Conservation (phyloP, 2,888 invertebrate species). For the Rhabditoides inermis region DNA sequence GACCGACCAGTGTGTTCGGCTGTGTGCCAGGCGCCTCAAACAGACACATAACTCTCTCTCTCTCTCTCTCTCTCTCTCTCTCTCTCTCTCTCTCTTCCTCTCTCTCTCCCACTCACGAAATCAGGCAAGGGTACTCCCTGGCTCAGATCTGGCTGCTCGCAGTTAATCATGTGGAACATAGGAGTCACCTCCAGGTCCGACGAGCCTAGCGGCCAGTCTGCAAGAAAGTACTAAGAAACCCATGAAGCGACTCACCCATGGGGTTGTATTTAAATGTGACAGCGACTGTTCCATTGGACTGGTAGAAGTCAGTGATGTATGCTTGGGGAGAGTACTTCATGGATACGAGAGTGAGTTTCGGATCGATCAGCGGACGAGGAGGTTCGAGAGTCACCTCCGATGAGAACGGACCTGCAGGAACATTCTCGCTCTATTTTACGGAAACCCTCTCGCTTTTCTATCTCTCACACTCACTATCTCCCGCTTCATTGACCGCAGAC, state of each 20-base stretch:
- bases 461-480: no score
- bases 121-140: slow-evolving; percentile 36
- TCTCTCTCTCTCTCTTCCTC: no score
- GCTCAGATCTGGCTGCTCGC: slow-evolving; percentile 33
- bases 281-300: slow-evolving; percentile 33
- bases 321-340: no score
- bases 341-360: no score
- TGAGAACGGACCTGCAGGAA: no score
- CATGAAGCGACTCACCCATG: slow-evolving; percentile 8
- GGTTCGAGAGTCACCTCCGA: no score
- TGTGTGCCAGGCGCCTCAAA: slow-evolving; percentile 9
- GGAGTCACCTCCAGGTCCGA: slow-evolving; percentile 38
- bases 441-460: no score
- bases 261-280: slow-evolving; percentile 26
- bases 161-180: slow-evolving; percentile 40
- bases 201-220: slow-evolving; percentile 41
- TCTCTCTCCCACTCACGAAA: slow-evolving; percentile 27
- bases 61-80: slow-evolving; percentile 25
- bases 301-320: slow-evolving; percentile 16
- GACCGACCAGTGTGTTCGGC: slow-evolving; percentile 22
- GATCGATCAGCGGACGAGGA: no score
- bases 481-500: no score
- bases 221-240: background rate
- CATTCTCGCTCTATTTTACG: no score
- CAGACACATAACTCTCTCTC: background rate